Evolutionary conservation across 1,140 invertebrate species (phyloP).

Genomic region (Patella vulgata): DNA sequence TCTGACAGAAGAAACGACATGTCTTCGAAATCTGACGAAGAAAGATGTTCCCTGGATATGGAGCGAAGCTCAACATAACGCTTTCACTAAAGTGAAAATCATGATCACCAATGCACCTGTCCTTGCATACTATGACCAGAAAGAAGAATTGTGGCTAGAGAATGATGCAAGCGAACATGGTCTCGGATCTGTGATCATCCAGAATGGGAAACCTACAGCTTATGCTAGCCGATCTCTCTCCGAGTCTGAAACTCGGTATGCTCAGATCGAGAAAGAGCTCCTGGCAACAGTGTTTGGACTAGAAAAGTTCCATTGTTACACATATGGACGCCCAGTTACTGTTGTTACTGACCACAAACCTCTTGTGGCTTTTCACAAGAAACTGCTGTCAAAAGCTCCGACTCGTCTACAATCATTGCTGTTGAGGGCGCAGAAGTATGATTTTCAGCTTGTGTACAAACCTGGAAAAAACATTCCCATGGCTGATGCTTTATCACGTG

Average conservation of each 20-base stretch:
- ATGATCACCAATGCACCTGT: conserved; percentile 32
- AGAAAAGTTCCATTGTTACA: conserved; percentile 69
- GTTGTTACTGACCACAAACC: conserved; percentile 60
- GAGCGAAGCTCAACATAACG: conserved; percentile 21
- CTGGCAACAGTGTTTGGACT: conserved; percentile 60
- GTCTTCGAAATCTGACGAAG: conserved; percentile 15
- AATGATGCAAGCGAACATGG: background rate
- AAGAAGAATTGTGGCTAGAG: background rate
- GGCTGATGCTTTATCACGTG: conserved; percentile 8
- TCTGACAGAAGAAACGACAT: conserved; percentile 13
- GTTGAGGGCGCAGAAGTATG: conserved; percentile 8
- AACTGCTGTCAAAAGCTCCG: conserved; percentile 22
- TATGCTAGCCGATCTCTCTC: conserved; percentile 60
- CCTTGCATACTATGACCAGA: conserved; percentile 20
- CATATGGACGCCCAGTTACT: conserved; percentile 59
- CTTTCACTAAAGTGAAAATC: conserved; percentile 21
- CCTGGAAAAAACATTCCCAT: conserved; percentile 7
- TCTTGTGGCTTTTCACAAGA: conserved; percentile 41
- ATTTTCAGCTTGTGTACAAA: conserved; percentile 6
- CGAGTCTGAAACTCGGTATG: conserved; percentile 56
- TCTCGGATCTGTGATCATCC: conserved; percentile 42
- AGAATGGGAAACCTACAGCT: conserved; percentile 62
- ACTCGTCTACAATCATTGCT: conserved; percentile 22
- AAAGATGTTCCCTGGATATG: conserved; percentile 24
- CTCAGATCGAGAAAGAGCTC: conserved; percentile 61